Evolutionary conservation across 2,888 invertebrate species (phyloP), one percentile per base, ranked within the genome.

Genomic region (Ditylenchus weischeri): DNA sequence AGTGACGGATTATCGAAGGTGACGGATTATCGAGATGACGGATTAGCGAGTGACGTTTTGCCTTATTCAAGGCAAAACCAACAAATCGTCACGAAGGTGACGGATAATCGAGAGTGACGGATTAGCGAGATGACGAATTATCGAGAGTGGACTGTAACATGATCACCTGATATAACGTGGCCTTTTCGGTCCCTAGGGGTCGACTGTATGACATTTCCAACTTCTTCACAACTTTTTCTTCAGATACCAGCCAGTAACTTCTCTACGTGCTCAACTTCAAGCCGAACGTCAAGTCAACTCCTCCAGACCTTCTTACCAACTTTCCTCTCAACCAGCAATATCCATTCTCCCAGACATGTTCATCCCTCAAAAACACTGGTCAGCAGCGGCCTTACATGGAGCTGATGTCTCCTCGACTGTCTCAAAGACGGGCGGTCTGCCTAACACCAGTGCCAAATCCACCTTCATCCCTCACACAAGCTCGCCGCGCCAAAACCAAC

Each of bases 401-500:
- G 19, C 66, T 80, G 65, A 79, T 80, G 78, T 80, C 80, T 47
- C 80, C 80, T 43, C 69, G 80, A 47, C 65, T 80, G 65, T 73
- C 73, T 54, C 74, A 79, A 57, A 76, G 79, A n/a, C 76, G 78
- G 50, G 63, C 75, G 8, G 51, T 47, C 43, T 72, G 43, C 43
- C 11, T 29, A 29, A 29, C 2, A 15, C 13, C 1, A 43, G 43
- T 15, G 15, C 43, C 43, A 54, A 3, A 23, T 29, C 11, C 23
- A 11, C 54, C 29, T 10, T 29, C 21, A 54, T 29, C 23, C 21
- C 19, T 19, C 38, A 59, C 60, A 23, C 29, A 21, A 29, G n/a
- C 13, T 29, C 29, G 21, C 54, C 36, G 2, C 64, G 23, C 65
- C 29, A n/a, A 23, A 10, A 54, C 21, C 21, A 7, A 21, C 1